Conservation (phyloP, 2,113 vertebrate species). For the Vulpes ferrilata region DNA sequence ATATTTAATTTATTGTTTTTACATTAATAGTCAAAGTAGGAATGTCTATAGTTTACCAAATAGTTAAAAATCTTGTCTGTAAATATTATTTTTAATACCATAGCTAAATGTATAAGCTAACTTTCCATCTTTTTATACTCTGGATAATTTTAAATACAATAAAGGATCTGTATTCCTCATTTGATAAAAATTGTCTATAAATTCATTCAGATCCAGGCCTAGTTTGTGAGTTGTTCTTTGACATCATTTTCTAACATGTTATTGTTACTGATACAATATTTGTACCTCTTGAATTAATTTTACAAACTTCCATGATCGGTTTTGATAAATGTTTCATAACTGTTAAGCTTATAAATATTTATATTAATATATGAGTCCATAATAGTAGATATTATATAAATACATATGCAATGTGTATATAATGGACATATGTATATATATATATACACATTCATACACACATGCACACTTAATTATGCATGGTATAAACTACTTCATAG, state of each 20-base stretch:
- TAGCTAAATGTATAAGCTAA: not conserved
- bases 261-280: not conserved
- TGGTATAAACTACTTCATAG: not conserved
- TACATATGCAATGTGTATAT: not conserved
- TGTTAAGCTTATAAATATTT: not conserved
- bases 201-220: not conserved
- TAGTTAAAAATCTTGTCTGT: not conserved
- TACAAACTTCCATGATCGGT: not conserved
- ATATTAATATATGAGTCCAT: not conserved
- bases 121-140: not conserved
- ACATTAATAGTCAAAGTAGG: not conserved
- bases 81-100: not conserved
- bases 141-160: not conserved
- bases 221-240: not conserved
- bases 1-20: not conserved
- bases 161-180: not conserved
- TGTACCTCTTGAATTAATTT: constrained; percentile 8
- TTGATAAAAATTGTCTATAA: not conserved
- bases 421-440: not conserved
- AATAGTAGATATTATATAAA: not conserved
- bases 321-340: not conserved
- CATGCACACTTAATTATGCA: not conserved
- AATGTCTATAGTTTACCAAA: not conserved
- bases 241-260: not conserved
- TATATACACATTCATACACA: not conserved